Evolutionary conservation across 2,113 vertebrate species (phyloP), one percentile per base, ranked within the genome.

Genomic region (Platichthys stellatus): DNA sequence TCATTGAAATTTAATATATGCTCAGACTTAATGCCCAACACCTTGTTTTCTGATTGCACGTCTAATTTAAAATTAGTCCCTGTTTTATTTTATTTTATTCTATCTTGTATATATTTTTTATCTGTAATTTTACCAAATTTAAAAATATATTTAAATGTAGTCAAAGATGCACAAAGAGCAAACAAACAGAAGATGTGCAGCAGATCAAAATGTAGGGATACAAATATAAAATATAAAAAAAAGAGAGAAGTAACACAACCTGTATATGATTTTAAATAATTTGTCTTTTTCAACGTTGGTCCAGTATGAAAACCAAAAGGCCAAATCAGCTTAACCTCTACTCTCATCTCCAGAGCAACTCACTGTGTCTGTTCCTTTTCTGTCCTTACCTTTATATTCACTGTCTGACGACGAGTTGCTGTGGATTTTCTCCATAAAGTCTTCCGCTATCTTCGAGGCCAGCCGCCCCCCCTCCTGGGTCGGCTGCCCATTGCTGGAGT

Each of bases 371-470:
- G 3, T 13, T 2, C 40, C 11, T 43, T 13, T 43, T 43, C 40
- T 13, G 40, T 43, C 5, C 73, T 95, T 96, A 98, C 98, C 97
- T 99, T 98, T 99, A 60, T 98, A 98, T 86, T 99, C 97, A 2
- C 97, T 97, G 85, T 99, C 98, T 14, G 97, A 98, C 0, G 97
- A 97, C 1, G 96, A 94, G 73, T 95, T 96, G 90, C 96, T 98
- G 93, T 95, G 95, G 83, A 89, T 96, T 89, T 97, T 98, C 77
- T 99, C 98, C 85, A 97, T 95, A 86, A 96, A 98, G 87, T 98
- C 97, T 80, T 98, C 97, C 5, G 93, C 94, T 2, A 96, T 91
- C 78, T 98, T 98, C 49, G 95, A 89, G 18, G 92, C 91, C 74
- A 97, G 93, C 76, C 96, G 95, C 70, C 95, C 95, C 5, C 94